Base-by-base conservation (phyloP, 2,113 vertebrate species). In the Plotosus lineatus region DNA sequence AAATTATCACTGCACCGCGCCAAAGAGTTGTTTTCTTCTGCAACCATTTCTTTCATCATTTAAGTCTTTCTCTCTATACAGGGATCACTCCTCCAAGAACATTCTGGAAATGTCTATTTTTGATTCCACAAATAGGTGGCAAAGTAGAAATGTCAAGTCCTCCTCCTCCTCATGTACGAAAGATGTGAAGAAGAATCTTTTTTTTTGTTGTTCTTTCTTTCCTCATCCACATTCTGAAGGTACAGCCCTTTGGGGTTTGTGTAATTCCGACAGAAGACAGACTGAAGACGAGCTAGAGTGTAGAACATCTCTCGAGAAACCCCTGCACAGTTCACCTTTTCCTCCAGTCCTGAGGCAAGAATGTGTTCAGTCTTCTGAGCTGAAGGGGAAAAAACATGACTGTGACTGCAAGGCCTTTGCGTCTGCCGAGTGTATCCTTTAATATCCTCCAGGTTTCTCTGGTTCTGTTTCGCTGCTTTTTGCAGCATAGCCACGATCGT, bases 91-190 rank as follows among this genome's bases (percentile, higher is more conserved):
- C 77, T 63, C 60, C 36, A 51, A 38, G 44, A 63, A 65, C 69
- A 12, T 60, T 19, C 51, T 68, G 44, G 68, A 83, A 28, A 66
- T 4, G 40, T 79, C 80, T 85, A 85, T 85, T 85, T 85, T 75
- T 63, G 51, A 83, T 79, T 69, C 19, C 36, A 46, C 78, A 83
- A 83, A 81, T 46, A 74, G 38, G 15, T 36, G 38, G 73, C 19
- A 77, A 68, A 76, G 73, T 42, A 68, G 61, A 76, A 55, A 53
- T 83, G 81, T 83, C 81, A 81, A 80, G 40, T 78, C 40, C n/a
- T 86, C 53, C 79, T 77, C 63, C 73, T 77, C 75, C 73, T 77
- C 79, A 46, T 33, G 84, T 77, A 46, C 36, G 51, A 58, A 71
- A 15, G 33, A 71, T 50, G 40, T 60, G 51, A 48, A 48, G 31